Evolutionary conservation across 2,797 vertebrate species (phyloP).

Genomic region (Dendrocincla fuliginosa): DNA sequence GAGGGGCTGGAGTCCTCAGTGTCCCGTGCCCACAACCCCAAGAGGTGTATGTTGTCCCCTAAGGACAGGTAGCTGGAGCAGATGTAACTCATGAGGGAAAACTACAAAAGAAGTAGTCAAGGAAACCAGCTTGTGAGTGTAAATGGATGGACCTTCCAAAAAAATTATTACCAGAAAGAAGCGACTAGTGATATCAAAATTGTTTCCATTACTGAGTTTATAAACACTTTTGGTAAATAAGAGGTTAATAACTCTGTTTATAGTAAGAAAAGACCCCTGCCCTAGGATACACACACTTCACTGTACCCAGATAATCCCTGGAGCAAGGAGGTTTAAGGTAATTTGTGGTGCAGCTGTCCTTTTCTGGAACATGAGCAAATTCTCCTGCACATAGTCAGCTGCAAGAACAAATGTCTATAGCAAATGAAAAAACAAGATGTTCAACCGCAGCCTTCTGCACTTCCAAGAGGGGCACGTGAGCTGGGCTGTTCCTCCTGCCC

Average conservation of each 20-base stretch:
- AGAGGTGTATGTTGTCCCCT: not conserved
- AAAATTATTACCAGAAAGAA: not conserved
- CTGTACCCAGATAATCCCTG: slow-evolving; percentile 84
- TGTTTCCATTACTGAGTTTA: not conserved
- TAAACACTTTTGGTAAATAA: slow-evolving; percentile 68
- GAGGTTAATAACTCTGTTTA: slow-evolving; percentile 80
- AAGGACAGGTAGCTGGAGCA: not conserved
- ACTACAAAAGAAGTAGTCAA: not conserved
- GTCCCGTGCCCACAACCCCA: not conserved
- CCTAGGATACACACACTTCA: slow-evolving; percentile 73
- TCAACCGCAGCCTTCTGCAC: slow-evolving; percentile 55
- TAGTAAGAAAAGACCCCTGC: slow-evolving; percentile 64
- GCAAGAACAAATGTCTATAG: slow-evolving; percentile 87
- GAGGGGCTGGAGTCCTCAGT: not conserved
- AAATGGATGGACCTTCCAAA: not conserved
- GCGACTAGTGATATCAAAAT: not conserved
- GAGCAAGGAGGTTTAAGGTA: slow-evolving; percentile 87
- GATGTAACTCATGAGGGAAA: not conserved
- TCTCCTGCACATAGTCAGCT: slow-evolving; percentile 88
- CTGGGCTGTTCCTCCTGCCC: slow-evolving; percentile 50
- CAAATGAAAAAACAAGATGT: slow-evolving; percentile 87
- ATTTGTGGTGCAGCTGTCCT: slow-evolving; percentile 90
- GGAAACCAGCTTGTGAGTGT: not conserved
- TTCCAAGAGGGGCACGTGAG: slow-evolving; percentile 68
- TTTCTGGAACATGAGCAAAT: slow-evolving; percentile 87